A percentile compares a stretch with the other conserved stretches of the same genome.
These are phyloP conservation scores for Thripadectes ignobilis DNA, from an alignment of 2,797 vertebrate genomes.

Conservation along the genomic window DNA sequence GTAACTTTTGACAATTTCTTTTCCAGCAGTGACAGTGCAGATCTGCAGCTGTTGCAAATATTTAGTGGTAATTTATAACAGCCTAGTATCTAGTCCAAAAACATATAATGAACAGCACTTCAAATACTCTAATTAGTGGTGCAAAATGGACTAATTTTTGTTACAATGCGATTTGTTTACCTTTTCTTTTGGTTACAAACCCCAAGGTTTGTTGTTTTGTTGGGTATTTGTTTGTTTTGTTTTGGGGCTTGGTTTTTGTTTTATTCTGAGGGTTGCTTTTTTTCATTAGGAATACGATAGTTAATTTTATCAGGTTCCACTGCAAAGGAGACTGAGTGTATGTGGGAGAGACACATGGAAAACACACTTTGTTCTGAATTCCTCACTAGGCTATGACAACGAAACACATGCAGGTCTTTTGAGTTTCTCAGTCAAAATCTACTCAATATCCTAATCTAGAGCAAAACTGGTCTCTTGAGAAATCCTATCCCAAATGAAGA, in stretches of 20 bases:
- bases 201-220: neutral
- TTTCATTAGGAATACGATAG: neutral
- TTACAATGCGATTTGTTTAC: neutral
- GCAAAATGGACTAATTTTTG: neutral
- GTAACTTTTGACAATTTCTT: neutral
- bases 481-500: neutral
- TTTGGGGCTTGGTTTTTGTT: neutral
- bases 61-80: neutral
- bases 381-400: neutral
- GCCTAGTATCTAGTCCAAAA: neutral
- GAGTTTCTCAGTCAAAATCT: neutral
- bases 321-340: neutral
- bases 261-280: neutral
- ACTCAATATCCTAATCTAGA: neutral
- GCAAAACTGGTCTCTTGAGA: neutral
- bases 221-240: neutral
- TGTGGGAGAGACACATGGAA: neutral
- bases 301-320: neutral
- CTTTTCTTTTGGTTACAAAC: neutral
- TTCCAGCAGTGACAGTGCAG: neutral
- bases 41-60: neutral
- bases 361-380: neutral
- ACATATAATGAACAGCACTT: neutral
- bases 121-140: neutral
- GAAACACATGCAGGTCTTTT: neutral